These are phyloP conservation scores for Resseliella maxima DNA, from an alignment of 2,888 invertebrate genomes.

Conservation along the genomic window DNA sequence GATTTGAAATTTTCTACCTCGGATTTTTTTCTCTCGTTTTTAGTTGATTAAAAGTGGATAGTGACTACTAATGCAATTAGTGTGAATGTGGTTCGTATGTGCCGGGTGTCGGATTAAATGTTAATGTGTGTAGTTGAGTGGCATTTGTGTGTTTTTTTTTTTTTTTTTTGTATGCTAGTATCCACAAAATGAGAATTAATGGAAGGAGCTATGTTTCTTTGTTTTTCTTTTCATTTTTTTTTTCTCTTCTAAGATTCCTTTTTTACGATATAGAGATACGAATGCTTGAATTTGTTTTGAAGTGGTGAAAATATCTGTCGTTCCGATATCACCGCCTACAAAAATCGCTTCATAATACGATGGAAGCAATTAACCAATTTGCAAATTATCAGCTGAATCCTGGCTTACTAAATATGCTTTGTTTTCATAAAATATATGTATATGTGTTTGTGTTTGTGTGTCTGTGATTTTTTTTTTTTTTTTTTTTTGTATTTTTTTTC, in stretches of 20 bases:
- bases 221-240: too few species aligned
- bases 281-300: not conserved
- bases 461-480: not conserved
- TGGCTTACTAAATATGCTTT: not conserved
- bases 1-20: too few species aligned
- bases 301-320: not conserved
- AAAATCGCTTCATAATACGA: not conserved
- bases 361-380: slow-evolving; percentile 23
- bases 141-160: not conserved
- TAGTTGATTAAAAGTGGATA: not conserved
- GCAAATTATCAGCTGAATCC: slow-evolving; percentile 2
- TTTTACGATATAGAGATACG: not conserved
- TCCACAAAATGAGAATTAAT: not conserved
- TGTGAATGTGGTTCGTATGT: not conserved
- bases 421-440: not conserved
- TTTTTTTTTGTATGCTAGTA: not conserved
- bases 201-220: not conserved
- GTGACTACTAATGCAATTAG: not conserved
- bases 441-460: not conserved
- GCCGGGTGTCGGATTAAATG: not conserved
- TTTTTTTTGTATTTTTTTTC: not conserved
- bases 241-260: not conserved
- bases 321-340: not conserved
- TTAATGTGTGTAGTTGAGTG: not conserved
- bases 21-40: not conserved